Conservation (phyloP, 2,113 vertebrate species). For the Zosterops japonicus region DNA sequence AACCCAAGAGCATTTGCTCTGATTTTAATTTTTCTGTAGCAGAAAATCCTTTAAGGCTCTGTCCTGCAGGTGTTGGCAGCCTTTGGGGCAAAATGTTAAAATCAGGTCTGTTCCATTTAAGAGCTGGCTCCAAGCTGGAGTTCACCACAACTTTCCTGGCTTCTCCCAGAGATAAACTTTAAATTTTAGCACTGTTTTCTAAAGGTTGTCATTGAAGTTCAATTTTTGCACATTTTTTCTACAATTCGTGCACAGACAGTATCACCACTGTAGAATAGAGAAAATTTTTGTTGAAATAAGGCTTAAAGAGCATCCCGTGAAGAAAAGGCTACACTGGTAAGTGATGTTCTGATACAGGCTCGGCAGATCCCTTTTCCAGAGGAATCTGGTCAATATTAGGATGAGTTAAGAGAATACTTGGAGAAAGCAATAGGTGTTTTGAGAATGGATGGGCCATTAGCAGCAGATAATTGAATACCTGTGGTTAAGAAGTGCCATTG, state of each 20-base stretch:
- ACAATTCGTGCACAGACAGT: neutral
- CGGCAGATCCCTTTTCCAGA: neutral
- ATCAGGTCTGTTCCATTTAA: neutral
- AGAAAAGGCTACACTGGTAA: neutral
- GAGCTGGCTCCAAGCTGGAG: neutral
- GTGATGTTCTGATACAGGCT: neutral
- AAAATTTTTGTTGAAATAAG: neutral
- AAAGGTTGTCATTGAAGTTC: neutral
- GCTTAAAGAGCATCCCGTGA: neutral
- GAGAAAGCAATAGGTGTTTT: slow-evolving; percentile 33
- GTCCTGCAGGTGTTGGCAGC: neutral
- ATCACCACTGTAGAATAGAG: neutral
- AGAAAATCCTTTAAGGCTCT: neutral
- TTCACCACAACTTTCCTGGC: neutral
- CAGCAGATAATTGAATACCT: slow-evolving; percentile 6
- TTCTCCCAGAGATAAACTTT: neutral
- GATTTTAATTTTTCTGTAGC: neutral
- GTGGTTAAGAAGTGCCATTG: neutral
- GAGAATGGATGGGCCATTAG: slow-evolving; percentile 26
- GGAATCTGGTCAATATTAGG: neutral
- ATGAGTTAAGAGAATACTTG: slow-evolving; percentile 29
- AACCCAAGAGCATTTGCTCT: neutral
- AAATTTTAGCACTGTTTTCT: neutral
- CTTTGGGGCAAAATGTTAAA: neutral
- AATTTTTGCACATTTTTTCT: neutral